Evolutionary conservation across 1,140 invertebrate species (phyloP).

Genomic region (Oryzaephilus surinamensis): DNA sequence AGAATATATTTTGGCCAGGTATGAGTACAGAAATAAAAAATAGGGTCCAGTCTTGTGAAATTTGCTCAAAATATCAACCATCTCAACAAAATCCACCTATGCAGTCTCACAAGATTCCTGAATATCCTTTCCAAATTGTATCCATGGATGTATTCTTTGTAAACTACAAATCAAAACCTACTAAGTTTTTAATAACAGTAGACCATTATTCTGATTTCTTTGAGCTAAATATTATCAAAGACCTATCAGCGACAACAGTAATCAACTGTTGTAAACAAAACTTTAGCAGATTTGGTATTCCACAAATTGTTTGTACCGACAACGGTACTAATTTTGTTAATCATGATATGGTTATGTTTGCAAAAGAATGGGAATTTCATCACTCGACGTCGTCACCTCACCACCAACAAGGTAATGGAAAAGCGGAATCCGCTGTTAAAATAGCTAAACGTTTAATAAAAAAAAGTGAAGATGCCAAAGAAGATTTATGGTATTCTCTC

Average conservation of each 20-base stretch:
- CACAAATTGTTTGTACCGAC: constrained; percentile 17
- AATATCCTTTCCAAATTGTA: constrained; percentile 8
- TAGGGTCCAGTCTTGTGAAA: constrained; percentile 5
- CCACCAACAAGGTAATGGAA: constrained; percentile 24
- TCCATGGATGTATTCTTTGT: constrained; percentile 10
- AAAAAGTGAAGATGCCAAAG: constrained; percentile 17
- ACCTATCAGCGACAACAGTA: constrained; percentile 11
- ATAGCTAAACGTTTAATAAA: constrained; percentile 21
- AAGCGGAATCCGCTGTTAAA: constrained; percentile 25
- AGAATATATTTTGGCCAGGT: constrained; percentile 4
- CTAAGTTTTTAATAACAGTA: constrained; percentile 8
- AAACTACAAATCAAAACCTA: not conserved
- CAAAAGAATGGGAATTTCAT: constrained; percentile 14
- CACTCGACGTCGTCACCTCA: constrained; percentile 24
- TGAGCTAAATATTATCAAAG: constrained; percentile 14
- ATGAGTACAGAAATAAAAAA: not conserved
- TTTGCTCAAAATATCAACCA: not conserved
- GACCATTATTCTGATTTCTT: constrained; percentile 9
- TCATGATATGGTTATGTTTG: constrained; percentile 18
- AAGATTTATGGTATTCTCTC: constrained; percentile 11
- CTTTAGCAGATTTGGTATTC: constrained; percentile 24
- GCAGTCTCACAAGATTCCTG: constrained; percentile 5
- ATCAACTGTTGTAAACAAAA: constrained; percentile 19
- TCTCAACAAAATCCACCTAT: constrained; percentile 6
- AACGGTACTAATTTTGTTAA: constrained; percentile 13